Percentiles rank a stretch among this genome's conserved stretches.
phyloP scores from a whole-genome alignment of 1,140 invertebrate genomes.

The Vollenhovia emeryi region DNA sequence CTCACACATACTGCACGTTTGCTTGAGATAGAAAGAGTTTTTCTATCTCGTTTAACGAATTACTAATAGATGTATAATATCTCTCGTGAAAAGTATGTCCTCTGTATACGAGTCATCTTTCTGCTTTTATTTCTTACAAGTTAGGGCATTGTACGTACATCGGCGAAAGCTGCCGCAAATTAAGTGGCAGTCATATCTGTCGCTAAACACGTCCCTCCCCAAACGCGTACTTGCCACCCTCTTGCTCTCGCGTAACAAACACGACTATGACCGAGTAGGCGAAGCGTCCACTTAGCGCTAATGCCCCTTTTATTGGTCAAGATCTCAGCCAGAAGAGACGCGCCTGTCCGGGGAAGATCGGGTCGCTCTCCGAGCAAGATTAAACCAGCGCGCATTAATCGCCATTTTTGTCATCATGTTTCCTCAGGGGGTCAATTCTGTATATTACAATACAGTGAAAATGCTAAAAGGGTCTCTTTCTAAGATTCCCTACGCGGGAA shows the following conservation, averaged over 20 bases:
- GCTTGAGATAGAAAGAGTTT: neutral
- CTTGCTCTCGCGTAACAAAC: slow-evolving; percentile 74
- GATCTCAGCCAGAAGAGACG: slow-evolving; percentile 72
- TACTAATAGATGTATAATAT: neutral
- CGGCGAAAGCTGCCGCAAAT: slow-evolving; percentile 17
- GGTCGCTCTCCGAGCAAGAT: slow-evolving; percentile 57
- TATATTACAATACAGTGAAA: no score
- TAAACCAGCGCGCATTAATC: slow-evolving; percentile 56
- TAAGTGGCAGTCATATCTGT: slow-evolving; percentile 60
- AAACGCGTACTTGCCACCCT: slow-evolving; percentile 74
- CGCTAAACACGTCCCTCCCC: slow-evolving; percentile 64
- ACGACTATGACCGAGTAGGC: slow-evolving; percentile 76
- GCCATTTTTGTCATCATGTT: neutral
- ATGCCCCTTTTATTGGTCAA: slow-evolving; percentile 82
- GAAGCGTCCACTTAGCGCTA: slow-evolving; percentile 80
- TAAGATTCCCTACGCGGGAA: neutral
- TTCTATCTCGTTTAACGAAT: neutral
- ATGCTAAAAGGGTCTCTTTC: no score
- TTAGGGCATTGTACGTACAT: neutral
- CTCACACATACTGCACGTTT: neutral
- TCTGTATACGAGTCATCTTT: neutral
- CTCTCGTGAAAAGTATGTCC: neutral
- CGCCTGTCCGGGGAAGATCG: neutral
- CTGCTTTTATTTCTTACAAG: neutral
- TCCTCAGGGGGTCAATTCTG: no score